Evolutionary conservation across 2,888 invertebrate genomes (phyloP), one percentile per base, ranked within the genome.

Genomic region (Dastarcus helophoroides): DNA sequence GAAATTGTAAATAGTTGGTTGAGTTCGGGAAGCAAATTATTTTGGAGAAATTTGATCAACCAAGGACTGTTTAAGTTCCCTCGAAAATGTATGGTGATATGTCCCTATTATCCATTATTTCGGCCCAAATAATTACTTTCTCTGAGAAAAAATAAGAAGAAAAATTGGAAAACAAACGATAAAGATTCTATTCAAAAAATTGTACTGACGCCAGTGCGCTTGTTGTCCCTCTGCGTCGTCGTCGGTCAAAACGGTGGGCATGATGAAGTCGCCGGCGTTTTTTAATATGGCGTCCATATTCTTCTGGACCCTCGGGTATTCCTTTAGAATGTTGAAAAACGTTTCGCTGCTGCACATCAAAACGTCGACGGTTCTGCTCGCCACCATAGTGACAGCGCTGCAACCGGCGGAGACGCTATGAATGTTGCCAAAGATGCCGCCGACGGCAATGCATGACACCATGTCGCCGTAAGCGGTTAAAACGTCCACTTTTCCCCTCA

Each of bases 341-440:
- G 62, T 63, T 6, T 56, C 47, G n/a, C 67, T 68, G 32, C 58
- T 43, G 19, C 69, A 65, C 30, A 59, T 56, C 6, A 69, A 47
- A 24, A 68, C 52, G 42, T 69, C 68, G 29, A 65, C 63, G 41
- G 68, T 67, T 35, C 65, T 58, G 2, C 64, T 62, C 3, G 68
- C 68, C 1, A 62, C 45, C 2, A 67, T 54, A 32, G 64, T 67
- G 2, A 68, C 66, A 48, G 60, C 55, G 1, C 64, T 63, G 22
- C 62, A 44, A 39, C 62, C 64, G 43, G 54, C 62, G 2, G 48
- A 42, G 3, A 60, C 58, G 7, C 65, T 64, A 39, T 58, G 55
- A 36, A 68, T 66, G 35, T 68, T 68, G 2, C 68, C 68, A 39
- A 68, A 68, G 60, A 68, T 63, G 2, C 68, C 68, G 6, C 68